Base-by-base conservation (phyloP, 2,888 invertebrate genomes). In the Ypsolopha scabrella region DNA sequence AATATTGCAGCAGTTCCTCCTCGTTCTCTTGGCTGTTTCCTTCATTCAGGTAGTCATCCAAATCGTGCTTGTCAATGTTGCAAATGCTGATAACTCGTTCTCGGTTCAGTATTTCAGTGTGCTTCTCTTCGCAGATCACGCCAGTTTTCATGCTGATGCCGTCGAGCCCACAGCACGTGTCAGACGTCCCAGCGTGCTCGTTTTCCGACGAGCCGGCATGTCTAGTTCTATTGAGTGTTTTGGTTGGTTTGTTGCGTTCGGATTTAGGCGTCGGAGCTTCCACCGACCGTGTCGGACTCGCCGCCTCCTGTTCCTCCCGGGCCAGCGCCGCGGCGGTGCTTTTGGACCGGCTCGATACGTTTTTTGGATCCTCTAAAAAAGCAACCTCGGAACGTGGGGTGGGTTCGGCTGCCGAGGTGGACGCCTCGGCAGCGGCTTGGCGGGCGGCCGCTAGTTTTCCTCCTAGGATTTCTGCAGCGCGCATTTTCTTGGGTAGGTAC, bases 1-100 rank as follows among this genome's bases (percentile, higher is more conserved):
- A 94, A 80, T 94, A 95, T 79, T 94, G 93, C 72, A 94, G 87
- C 62, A 95, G 79, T 78, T 95, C 95, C 68, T 94, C 94, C 68
- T 94, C 94, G 73, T 95, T 94, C 67, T 93, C 93, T 65, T 93
- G 93, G 68, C 94, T 93, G 66, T 70, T 80, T 56, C 92, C 93
- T 58, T 91, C 92, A 71, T 92, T 91, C 58, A 94, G 85, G 72
- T 94, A 94, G 76, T 94, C 94, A 71, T 94, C 94, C 57, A 94
- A 80, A 56, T 92, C 93, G 73, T 94, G 93, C 62, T 93, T 92
- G 70, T 93, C 93, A 67, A 94, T 91, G 61, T 92, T 92, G 67
- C 92, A 91, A 61, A 94, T 90, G 71, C 92, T 92, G 61, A 91
- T 91, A 35, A 92, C 90, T 48, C 92, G 88, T 68, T 92, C 92